phyloP scores from a whole-genome alignment of 1,140 invertebrate species.

The Lucilia cuprina region DNA sequence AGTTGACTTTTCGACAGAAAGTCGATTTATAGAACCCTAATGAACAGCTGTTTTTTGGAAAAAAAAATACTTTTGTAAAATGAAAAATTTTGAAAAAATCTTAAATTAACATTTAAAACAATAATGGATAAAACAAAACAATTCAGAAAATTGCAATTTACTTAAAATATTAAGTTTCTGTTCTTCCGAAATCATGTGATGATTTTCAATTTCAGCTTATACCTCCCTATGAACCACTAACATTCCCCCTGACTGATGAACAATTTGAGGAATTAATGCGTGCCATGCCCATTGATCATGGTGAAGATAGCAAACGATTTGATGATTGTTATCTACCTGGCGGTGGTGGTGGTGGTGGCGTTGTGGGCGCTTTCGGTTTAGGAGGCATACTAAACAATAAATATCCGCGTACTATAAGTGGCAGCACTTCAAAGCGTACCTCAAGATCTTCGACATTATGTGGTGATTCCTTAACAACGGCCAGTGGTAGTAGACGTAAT shows the following conservation, averaged over 20 bases:
- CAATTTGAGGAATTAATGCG: constrained; percentile 68
- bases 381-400: background rate
- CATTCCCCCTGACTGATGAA: constrained; percentile 71
- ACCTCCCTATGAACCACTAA: constrained; percentile 69
- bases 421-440: constrained; percentile 15
- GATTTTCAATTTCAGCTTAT: constrained; percentile 38
- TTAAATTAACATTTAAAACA: too few species aligned
- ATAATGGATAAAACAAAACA: too few species aligned
- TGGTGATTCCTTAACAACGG: background rate
- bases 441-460: constrained; percentile 27
- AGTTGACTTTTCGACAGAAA: too few species aligned
- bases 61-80: too few species aligned
- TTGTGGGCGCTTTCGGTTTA: too few species aligned
- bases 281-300: constrained; percentile 62
- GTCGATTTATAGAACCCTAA: too few species aligned
- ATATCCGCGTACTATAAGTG: background rate
- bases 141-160: too few species aligned
- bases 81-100: too few species aligned
- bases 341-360: background rate
- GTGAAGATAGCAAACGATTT: constrained; percentile 16
- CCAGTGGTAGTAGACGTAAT: background rate
- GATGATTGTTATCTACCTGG: constrained; percentile 17
- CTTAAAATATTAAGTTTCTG: too few species aligned
- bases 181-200: too few species aligned
- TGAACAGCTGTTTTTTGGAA: too few species aligned